A percentile compares a stretch with the other conserved stretches of the same genome.
These are phyloP conservation scores for Tribolium madens DNA, from an alignment of 1,140 invertebrate genomes.

Conservation along the genomic window DNA sequence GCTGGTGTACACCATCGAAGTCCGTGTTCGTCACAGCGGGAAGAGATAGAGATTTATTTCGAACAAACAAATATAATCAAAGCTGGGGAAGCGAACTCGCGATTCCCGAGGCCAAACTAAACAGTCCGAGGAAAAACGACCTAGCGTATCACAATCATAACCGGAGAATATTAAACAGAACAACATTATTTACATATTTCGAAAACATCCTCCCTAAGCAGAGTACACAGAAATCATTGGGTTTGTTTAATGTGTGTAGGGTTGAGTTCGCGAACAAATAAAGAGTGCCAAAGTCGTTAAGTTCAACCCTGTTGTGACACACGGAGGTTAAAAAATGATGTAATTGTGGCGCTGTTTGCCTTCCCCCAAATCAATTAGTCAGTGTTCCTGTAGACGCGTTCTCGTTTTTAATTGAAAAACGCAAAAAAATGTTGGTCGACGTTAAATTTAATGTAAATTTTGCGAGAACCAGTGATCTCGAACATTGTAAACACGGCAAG, in stretches of 20 bases:
- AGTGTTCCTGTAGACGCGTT: not conserved
- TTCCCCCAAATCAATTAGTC: conserved; percentile 3
- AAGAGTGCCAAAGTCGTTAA: not conserved
- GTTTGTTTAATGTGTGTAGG: conserved; percentile 22
- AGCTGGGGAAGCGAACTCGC: conserved; percentile 37
- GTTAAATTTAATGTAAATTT: conserved; percentile 60
- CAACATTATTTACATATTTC: conserved; percentile 36
- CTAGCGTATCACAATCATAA: conserved; percentile 22
- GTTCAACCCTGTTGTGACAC: not conserved
- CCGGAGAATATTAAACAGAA: conserved; percentile 29
- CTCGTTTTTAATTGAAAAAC: conserved; percentile 24
- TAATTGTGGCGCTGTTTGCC: not conserved
- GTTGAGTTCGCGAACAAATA: conserved; percentile 13
- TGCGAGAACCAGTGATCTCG: conserved; percentile 61
- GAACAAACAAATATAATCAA: conserved; percentile 51
- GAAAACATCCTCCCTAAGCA: conserved; percentile 6
- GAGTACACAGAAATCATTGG: conserved; percentile 9
- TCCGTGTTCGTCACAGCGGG: conserved; percentile 1
- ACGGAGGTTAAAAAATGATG: too few species aligned
- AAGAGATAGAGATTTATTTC: conserved; percentile 48
- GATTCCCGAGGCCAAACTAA: conserved; percentile 41
- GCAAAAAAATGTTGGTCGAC: conserved; percentile 9
- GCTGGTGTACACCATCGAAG: not conserved
- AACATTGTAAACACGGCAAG: conserved; percentile 62
- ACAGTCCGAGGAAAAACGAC: conserved; percentile 40